Evolutionary conservation across 1,140 invertebrate genomes (phyloP).

Genomic region (Pogonomyrmex barbatus): DNA sequence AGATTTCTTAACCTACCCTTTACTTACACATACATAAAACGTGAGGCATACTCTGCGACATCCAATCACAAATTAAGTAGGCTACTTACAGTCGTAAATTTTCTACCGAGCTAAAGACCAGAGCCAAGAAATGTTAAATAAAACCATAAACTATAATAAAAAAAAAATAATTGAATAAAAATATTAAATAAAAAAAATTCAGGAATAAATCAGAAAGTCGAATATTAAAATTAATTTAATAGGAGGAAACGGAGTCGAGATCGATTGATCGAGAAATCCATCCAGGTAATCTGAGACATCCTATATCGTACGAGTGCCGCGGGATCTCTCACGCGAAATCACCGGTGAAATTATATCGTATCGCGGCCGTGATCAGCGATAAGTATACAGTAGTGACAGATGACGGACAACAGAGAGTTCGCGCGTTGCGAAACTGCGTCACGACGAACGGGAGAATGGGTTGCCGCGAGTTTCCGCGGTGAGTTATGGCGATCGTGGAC

Average conservation of each 20-base stretch:
- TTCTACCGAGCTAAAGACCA: not conserved
- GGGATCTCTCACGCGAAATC: constrained; percentile 63
- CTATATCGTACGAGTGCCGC: not conserved
- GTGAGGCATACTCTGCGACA: not conserved
- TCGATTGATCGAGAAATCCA: not conserved
- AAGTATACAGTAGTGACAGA: constrained; percentile 70
- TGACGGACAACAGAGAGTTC: constrained; percentile 20
- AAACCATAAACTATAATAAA: not conserved
- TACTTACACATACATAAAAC: not conserved
- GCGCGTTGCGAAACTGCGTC: constrained; percentile 67
- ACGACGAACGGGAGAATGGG: constrained; percentile 59
- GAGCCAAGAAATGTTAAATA: not conserved
- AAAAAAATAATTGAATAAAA: not conserved
- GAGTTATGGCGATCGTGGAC: constrained; percentile 76
- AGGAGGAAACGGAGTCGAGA: not conserved
- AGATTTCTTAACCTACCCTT: constrained; percentile 24
- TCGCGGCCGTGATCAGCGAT: constrained; percentile 41
- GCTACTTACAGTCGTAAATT: not conserved
- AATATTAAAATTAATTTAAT: not conserved
- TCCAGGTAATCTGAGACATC: not conserved
- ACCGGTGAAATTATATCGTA: constrained; percentile 62
- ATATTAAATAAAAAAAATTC: not conserved
- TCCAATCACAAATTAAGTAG: not conserved
- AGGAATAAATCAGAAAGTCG: not conserved
- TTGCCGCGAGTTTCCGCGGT: constrained; percentile 71